Evolutionary conservation across 2,797 vertebrate genomes (phyloP).

Genomic region (Taenioides sp.): DNA sequence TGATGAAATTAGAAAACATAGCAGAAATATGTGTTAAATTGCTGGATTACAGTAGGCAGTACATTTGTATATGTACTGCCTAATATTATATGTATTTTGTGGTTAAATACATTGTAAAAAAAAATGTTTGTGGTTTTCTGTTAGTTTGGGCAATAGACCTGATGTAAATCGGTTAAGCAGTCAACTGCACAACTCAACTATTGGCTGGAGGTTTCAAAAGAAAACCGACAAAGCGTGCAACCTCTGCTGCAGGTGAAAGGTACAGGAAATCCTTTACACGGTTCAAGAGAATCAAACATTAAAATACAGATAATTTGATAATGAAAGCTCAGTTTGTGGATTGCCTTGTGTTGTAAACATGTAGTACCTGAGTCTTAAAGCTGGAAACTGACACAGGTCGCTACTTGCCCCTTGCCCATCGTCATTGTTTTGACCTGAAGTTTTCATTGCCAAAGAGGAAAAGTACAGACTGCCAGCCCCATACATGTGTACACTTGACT

Average conservation of each 20-base stretch:
- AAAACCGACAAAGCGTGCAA: conserved; percentile 26
- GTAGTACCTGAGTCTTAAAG: background rate
- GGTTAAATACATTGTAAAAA: background rate
- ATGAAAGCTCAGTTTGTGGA: background rate
- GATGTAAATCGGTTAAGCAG: conserved; percentile 28
- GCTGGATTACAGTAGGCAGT: no score
- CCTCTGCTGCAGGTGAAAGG: background rate
- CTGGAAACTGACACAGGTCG: conserved; percentile 30
- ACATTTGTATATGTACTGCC: background rate
- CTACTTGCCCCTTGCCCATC: conserved; percentile 32
- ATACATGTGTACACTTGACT: conserved; percentile 26
- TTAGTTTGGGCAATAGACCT: background rate
- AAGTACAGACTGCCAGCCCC: conserved; percentile 27
- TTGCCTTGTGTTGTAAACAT: background rate
- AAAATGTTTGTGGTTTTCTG: background rate
- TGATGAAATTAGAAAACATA: no score
- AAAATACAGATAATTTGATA: background rate
- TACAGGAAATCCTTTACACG: background rate
- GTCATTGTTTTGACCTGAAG: conserved; percentile 31
- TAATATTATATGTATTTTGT: background rate
- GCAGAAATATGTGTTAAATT: no score
- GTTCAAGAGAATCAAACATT: background rate
- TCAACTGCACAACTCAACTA: conserved; percentile 17
- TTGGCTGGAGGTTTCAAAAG: conserved; percentile 43
- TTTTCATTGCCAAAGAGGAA: conserved; percentile 55